Conservation (phyloP, 2,888 invertebrate genomes). For the Tineola bisselliella region DNA sequence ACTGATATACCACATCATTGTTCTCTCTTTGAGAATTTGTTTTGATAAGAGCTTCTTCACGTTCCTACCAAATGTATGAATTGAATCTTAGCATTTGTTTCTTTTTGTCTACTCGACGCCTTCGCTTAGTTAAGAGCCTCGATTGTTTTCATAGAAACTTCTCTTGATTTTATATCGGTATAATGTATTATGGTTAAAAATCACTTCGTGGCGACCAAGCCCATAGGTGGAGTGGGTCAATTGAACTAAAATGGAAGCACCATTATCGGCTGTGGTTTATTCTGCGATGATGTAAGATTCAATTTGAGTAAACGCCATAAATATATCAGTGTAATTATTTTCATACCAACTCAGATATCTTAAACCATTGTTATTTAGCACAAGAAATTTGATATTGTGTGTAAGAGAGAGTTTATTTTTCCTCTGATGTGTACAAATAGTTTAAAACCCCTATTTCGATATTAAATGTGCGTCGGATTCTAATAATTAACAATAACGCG, state of each 20-base stretch:
- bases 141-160: constrained; percentile 39
- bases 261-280: constrained; percentile 31
- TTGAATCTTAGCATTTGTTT: constrained; percentile 49
- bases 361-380: not conserved
- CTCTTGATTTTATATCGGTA: constrained; percentile 10
- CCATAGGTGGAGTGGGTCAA: constrained; percentile 45
- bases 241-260: constrained; percentile 48
- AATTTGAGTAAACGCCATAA: constrained; percentile 30
- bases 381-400: not conserved
- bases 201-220: constrained; percentile 42
- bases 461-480: too few species aligned
- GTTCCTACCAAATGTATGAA: constrained; percentile 45
- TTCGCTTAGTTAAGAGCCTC: constrained; percentile 43
- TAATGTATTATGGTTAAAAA: constrained; percentile 34
- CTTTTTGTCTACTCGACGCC: constrained; percentile 41
- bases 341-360: not conserved
- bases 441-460: too few species aligned
- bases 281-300: constrained; percentile 44
- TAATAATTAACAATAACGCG: too few species aligned
- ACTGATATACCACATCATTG: constrained; percentile 51
- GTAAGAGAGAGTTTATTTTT: too few species aligned
- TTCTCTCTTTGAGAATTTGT: constrained; percentile 55
- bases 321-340: constrained; percentile 2
- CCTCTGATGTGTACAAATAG: too few species aligned
- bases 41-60: constrained; percentile 61